phyloP scores from a whole-genome alignment of 2,113 vertebrate genomes.

The Limnothrissa miodon region DNA sequence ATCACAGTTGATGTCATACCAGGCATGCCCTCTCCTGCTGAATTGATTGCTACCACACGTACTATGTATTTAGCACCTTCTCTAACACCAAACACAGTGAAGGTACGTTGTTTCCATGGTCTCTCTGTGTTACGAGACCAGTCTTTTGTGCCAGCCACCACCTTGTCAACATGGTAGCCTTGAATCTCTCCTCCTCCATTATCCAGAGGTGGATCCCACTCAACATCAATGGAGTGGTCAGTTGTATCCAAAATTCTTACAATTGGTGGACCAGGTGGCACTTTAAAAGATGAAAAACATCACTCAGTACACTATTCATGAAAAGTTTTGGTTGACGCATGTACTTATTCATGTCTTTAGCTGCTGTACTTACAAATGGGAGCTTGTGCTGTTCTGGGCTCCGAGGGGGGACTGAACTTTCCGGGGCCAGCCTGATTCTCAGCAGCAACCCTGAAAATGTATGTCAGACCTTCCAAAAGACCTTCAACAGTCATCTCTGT shows the following conservation, averaged over 20 bases:
- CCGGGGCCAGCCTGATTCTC: constrained; percentile 95
- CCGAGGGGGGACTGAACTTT: constrained; percentile 92
- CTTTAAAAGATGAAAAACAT: constrained; percentile 59
- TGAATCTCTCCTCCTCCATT: constrained; percentile 91
- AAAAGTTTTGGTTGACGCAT: neutral
- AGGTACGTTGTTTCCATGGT: constrained; percentile 75
- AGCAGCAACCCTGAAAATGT: constrained; percentile 95
- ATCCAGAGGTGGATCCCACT: constrained; percentile 88
- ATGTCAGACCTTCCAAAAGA: constrained; percentile 89
- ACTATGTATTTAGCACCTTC: constrained; percentile 92
- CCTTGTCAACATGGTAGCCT: constrained; percentile 96
- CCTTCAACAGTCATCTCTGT: constrained; percentile 83
- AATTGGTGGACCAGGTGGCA: constrained; percentile 88
- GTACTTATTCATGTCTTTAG: neutral
- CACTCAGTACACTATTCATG: neutral
- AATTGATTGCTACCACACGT: constrained; percentile 88
- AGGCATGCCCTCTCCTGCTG: constrained; percentile 89
- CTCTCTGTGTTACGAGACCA: constrained; percentile 95
- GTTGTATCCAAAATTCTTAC: constrained; percentile 81
- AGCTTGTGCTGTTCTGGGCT: constrained; percentile 86
- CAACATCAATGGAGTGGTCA: constrained; percentile 85
- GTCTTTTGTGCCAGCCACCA: constrained; percentile 83
- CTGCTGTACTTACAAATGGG: constrained; percentile 81
- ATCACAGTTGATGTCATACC: constrained; percentile 86
- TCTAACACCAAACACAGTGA: constrained; percentile 88